Base-by-base conservation (phyloP, 2,113 vertebrate species). In the Actenoides hombroni region DNA sequence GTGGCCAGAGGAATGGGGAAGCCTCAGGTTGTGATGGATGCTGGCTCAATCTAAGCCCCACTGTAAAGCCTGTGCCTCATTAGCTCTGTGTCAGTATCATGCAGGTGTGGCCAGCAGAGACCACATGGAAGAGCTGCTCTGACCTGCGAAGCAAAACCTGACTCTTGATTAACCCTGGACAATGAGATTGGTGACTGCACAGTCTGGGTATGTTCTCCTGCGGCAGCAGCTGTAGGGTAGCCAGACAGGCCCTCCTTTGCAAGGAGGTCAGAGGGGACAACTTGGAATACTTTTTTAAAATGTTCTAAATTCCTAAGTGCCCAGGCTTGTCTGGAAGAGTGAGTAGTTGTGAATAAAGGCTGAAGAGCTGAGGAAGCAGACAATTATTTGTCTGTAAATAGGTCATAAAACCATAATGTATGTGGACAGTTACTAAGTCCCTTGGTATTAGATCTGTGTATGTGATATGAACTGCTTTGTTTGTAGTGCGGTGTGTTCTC, bases 151-250 rank as follows among this genome's bases (percentile, higher is more conserved):
- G 46, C 29, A 83, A 44, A 88, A 51, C 49, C 63, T 73, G 25
- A 7, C 37, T 60, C 39, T 56, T 10, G 4, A 11, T 91, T 84
- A 75, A 70, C 12, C 11, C 48, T 35, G 33, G 26, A 31, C 68
- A 82, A 28, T 7, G 13, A 70, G 73, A 40, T 42, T 13, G 5
- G 24, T 92, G 42, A 77, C 94, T 74, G 86, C 90, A 83, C 64
- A 35, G 77, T 85, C 80, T 86, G 90, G 92, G 81, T 59, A 82
- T 97, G 75, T 90, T 92, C 95, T 87, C 42, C 39, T 39, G 42
- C 16, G 5, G 79, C 57, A 83, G 70, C 29, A 65, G 60, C 35
- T 9, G 3, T 25, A 63, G 53, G 39, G 26, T 31, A 26, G 75
- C 56, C 42, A 53, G 68, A 54, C 60, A 90, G 77, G 20, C 39